Evolutionary conservation across 1,140 invertebrate genomes (phyloP), one percentile per base, ranked within the genome.

Genomic region (Thaumetopoea pityocampa): DNA sequence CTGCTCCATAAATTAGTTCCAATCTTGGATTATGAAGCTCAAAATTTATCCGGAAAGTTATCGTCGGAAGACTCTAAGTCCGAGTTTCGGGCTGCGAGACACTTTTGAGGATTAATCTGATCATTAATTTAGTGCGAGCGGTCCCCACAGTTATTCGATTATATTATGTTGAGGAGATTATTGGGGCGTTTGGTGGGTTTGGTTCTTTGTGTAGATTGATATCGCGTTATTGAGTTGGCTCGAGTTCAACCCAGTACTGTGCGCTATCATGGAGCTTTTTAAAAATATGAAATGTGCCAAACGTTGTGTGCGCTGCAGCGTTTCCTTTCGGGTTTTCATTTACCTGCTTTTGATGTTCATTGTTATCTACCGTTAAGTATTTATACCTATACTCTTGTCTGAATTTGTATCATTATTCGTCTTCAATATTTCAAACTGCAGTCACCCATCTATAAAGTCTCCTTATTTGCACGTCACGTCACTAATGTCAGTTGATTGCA

Each of bases 1-100:
- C 43, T 48, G 50, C 49, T 57, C 56, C 40, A 56, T 65, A 67
- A 64, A 67, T 67, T 67, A 61, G 57, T 61, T 56, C 53, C 23
- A 35, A 57, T 53, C 49, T 50, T 20, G 51, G 59, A 62, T 65
- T 65, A 65, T 67, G 57, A 65, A 59, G 48, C 54, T 44, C 49
- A 37, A 44, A 61, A 65, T 59, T 65, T 65, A 65, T 30, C 34
- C 27, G 34, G 16, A 32, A 36, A 46, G 43, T 37, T 46, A 46
- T 23, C 22, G 20, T 22, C 34, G 15, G 11, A 33, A 34, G 23
- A 43, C 34, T 43, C 26, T 32, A 12, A 19, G 37, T 41, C 37
- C 19, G 28, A 41, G 32, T 30, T 32, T 32, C 19, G 24, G 17
- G 19, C 37, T 26, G 16, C 32, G 10, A 26, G 40, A 16, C 40